These are phyloP conservation scores for Drosophila nigricruria DNA, from an alignment of 2,888 invertebrate genomes.

Conservation along the genomic window DNA sequence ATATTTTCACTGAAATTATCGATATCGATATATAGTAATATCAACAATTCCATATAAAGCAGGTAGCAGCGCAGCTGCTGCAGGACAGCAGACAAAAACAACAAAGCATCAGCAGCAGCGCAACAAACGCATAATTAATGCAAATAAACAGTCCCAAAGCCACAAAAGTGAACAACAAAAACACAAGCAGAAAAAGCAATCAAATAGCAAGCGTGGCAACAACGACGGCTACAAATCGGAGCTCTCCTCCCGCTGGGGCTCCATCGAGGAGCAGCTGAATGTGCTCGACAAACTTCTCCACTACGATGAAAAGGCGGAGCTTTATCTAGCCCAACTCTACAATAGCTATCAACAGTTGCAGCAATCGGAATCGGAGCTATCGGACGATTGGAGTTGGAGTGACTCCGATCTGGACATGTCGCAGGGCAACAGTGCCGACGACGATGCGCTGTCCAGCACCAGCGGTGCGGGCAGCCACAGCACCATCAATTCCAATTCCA, in stretches of 20 bases:
- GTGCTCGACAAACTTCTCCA: conserved; percentile 82
- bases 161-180: conserved; percentile 63
- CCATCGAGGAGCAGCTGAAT: conserved; percentile 83
- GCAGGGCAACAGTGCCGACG: conserved; percentile 47
- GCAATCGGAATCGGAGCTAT: conserved; percentile 32
- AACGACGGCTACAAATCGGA: conserved; percentile 66
- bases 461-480: conserved; percentile 77
- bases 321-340: conserved; percentile 68
- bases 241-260: conserved; percentile 84
- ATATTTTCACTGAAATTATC: conserved; percentile 25
- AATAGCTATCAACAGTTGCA: conserved; percentile 54
- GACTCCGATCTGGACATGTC: conserved; percentile 59
- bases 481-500: conserved; percentile 41
- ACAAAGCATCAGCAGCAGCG: conserved; percentile 58
- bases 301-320: conserved; percentile 82
- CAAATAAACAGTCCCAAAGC: conserved; percentile 53
- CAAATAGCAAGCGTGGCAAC: conserved; percentile 41
- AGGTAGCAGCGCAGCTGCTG: conserved; percentile 63
- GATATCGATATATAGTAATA: conserved; percentile 52
- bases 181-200: conserved; percentile 48
- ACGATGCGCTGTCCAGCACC: conserved; percentile 73
- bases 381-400: conserved; percentile 60
- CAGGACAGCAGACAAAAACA: conserved; percentile 61
- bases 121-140: conserved; percentile 52
- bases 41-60: conserved; percentile 61